phyloP scores from a whole-genome alignment of 2,113 vertebrate species.

The Saguinus imperator region DNA sequence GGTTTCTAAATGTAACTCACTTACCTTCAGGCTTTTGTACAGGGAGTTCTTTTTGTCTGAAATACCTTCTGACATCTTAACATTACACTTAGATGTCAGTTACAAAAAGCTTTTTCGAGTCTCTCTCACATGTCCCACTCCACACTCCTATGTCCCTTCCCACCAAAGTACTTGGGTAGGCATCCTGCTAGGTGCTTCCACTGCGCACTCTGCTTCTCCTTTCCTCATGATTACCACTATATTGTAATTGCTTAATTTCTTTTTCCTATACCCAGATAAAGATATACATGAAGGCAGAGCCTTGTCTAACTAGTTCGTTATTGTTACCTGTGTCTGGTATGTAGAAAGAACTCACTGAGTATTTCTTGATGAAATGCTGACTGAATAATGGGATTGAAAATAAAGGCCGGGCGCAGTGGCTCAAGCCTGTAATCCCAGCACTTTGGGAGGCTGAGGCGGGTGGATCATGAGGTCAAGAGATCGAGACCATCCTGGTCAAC shows the following conservation, averaged over 20 bases:
- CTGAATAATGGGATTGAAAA: constrained; percentile 11
- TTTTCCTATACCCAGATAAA: neutral
- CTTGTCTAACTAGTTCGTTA: neutral
- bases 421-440: too few relatives aligned
- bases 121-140: neutral
- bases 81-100: neutral
- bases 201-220: neutral
- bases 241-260: neutral
- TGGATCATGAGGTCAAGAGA: too few relatives aligned
- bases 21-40: neutral
- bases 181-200: neutral
- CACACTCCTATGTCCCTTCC: neutral
- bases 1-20: neutral
- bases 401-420: neutral
- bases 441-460: too few relatives aligned
- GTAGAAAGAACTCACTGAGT: neutral
- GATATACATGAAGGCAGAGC: neutral
- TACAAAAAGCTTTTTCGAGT: neutral
- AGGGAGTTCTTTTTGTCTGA: neutral
- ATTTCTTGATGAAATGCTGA: neutral
- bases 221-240: neutral
- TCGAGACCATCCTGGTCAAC: too few relatives aligned
- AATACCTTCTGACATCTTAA: neutral
- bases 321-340: neutral
- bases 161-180: neutral